A percentile compares a stretch with the other conserved stretches of the same genome.
Evolutionary conservation across 2,113 vertebrate genomes (phyloP).

Genomic region (Tetrao urogallus): DNA sequence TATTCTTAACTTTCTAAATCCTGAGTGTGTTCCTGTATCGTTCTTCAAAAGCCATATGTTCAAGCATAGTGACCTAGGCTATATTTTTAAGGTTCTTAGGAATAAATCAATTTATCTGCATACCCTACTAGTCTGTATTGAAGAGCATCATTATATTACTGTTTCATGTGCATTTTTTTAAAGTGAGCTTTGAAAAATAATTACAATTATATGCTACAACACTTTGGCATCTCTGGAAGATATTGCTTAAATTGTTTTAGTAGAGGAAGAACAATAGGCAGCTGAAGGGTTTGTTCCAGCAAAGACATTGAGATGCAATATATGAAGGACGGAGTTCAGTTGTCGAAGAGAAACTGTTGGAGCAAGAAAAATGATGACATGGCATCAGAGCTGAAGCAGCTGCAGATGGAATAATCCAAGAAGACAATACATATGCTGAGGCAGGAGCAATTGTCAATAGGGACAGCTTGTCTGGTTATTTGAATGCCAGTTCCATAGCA

Average conservation of each 20-base stretch:
- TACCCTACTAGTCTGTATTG: background rate
- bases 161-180: background rate
- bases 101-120: background rate
- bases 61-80: accelerated
- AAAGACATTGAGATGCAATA: background rate
- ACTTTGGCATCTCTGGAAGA: background rate
- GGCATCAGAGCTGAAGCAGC: background rate
- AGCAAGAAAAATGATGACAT: background rate
- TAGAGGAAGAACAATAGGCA: background rate
- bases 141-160: background rate
- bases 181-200: background rate
- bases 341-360: background rate
- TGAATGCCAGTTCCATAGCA: background rate
- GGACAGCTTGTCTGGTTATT: background rate
- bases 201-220: background rate
- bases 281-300: background rate
- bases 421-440: background rate
- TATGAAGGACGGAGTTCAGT: background rate
- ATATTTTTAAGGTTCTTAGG: background rate
- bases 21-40: background rate
- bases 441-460: background rate
- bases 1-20: background rate
- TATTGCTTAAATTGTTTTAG: background rate
- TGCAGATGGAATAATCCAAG: conserved; percentile 2
- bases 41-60: background rate